Conservation (phyloP, 2,888 invertebrate species). For the Caenorhabditis sp. region DNA sequence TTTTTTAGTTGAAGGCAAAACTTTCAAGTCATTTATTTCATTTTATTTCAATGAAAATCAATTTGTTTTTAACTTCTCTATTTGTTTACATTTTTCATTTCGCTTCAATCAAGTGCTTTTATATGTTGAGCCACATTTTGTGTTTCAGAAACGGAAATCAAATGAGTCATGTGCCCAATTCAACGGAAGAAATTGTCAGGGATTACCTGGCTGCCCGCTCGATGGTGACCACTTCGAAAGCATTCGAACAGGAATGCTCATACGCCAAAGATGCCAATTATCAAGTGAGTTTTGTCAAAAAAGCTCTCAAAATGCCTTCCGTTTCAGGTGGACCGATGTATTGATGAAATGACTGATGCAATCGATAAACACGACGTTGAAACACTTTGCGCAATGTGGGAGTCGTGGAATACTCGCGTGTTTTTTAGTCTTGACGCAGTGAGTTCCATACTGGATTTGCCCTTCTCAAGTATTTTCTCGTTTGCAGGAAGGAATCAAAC, state of each 20-base stretch:
- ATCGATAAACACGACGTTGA: slow-evolving; percentile 76
- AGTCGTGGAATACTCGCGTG: slow-evolving; percentile 72
- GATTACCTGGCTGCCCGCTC: slow-evolving; percentile 66
- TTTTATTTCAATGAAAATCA: too few relatives aligned
- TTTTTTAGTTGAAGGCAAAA: too few relatives aligned
- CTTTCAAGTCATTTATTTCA: too few relatives aligned
- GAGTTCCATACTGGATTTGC: slow-evolving; percentile 7
- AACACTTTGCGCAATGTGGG: slow-evolving; percentile 71
- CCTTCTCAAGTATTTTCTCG: not conserved
- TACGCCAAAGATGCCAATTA: slow-evolving; percentile 66
- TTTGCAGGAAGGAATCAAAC: slow-evolving; percentile 68
- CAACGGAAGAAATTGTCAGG: slow-evolving; percentile 64
- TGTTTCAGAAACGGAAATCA: not conserved
- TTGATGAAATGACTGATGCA: slow-evolving; percentile 74
- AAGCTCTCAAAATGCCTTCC: too few relatives aligned
- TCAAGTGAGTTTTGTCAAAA: too few relatives aligned
- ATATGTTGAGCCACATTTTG: too few relatives aligned
- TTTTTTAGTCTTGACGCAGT: slow-evolving; percentile 75
- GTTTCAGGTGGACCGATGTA: slow-evolving; percentile 74
- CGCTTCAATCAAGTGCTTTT: too few relatives aligned
- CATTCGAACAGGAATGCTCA: slow-evolving; percentile 64
- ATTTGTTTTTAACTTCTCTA: too few relatives aligned
- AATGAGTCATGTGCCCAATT: slow-evolving; percentile 65
- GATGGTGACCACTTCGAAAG: slow-evolving; percentile 55
- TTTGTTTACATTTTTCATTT: not conserved